Percentiles rank a stretch among this genome's conserved stretches.
These are phyloP conservation scores for Baryphthengus martii DNA, from an alignment of 2,113 vertebrate species.

Conservation along the genomic window DNA sequence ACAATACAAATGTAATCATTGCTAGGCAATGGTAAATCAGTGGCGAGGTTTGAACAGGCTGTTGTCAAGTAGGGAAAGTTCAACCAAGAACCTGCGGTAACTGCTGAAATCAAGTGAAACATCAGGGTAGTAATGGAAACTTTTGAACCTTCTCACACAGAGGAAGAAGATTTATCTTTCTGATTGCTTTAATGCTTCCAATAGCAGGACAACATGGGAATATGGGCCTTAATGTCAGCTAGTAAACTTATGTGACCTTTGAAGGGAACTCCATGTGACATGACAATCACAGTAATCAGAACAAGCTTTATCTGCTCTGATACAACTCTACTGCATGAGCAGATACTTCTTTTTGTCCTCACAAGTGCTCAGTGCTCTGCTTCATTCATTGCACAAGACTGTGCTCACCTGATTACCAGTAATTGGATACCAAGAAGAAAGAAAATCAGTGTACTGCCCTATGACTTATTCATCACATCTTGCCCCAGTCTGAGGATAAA, in stretches of 20 bases:
- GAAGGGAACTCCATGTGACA: not conserved
- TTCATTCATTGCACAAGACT: not conserved
- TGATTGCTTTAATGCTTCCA: slow-evolving; percentile 29
- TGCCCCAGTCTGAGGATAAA: not conserved
- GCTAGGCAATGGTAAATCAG: not conserved
- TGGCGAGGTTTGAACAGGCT: not conserved
- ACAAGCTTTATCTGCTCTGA: not conserved
- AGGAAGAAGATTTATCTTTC: slow-evolving; percentile 5
- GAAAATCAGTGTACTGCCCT: not conserved
- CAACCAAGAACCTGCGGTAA: not conserved
- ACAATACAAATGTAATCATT: slow-evolving; percentile 1
- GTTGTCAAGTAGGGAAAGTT: not conserved
- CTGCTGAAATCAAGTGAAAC: not conserved
- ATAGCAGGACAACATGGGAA: not conserved
- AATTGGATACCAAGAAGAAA: not conserved
- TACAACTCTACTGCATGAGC: not conserved
- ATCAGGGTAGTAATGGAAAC: slow-evolving; percentile 22
- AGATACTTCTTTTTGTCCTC: not conserved
- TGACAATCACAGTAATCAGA: slow-evolving; percentile 1
- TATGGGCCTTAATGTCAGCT: not conserved
- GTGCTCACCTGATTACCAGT: not conserved
- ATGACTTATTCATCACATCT: not conserved
- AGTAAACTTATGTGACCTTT: slow-evolving; percentile 13
- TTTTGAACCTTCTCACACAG: slow-evolving; percentile 4
- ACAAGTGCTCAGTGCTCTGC: not conserved